Evolutionary conservation across 2,797 vertebrate genomes (phyloP).

Genomic region (Oreochromis grahami): DNA sequence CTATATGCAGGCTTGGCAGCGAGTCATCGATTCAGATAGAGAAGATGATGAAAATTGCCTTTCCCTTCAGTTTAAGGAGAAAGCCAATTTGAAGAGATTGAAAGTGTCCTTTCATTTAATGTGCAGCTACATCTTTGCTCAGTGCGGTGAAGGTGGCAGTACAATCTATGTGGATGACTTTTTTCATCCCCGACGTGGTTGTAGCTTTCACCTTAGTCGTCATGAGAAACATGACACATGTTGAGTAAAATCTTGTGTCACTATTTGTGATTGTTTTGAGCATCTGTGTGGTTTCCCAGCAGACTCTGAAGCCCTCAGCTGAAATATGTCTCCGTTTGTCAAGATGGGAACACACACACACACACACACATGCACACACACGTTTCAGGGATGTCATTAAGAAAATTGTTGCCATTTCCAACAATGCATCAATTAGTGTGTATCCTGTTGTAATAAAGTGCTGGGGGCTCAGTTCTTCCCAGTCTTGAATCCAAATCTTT

Average conservation of each 20-base stretch:
- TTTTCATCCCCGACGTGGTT: background rate
- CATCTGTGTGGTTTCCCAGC: background rate
- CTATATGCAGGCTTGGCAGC: background rate
- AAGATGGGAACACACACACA: background rate
- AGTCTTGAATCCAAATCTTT: conserved; percentile 46
- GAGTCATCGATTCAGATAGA: background rate
- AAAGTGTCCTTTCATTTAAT: conserved; percentile 2
- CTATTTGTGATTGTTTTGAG: background rate
- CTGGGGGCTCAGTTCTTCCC: conserved; percentile 26
- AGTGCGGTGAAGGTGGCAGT: background rate
- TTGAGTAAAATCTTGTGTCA: background rate
- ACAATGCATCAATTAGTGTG: conserved; percentile 46
- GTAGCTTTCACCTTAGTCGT: background rate
- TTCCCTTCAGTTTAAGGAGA: conserved; percentile 6
- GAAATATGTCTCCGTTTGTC: background rate
- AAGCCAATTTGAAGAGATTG: background rate
- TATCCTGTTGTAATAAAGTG: conserved; percentile 31
- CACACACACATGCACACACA: background rate
- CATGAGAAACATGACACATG: background rate
- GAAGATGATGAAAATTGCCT: background rate
- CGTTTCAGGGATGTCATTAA: background rate
- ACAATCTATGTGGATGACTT: background rate
- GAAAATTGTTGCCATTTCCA: conserved; percentile 34
- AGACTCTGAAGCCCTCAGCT: background rate
- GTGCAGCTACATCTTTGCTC: background rate